phyloP scores from a whole-genome alignment of 1,140 invertebrate genomes.

The Aphelinus atriplicis region DNA sequence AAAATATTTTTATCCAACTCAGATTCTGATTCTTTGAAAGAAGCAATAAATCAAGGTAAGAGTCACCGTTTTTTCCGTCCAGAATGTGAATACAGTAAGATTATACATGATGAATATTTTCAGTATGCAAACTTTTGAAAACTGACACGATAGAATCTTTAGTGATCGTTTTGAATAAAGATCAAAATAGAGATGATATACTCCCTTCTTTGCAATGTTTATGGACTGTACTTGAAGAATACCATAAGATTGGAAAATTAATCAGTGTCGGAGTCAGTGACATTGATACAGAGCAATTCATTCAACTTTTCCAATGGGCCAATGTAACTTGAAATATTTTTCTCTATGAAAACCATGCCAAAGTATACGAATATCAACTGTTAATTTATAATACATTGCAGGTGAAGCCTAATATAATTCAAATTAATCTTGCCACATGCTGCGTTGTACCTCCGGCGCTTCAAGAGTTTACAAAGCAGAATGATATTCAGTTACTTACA shows the following conservation, averaged over 20 bases:
- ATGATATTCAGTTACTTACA: slow-evolving; percentile 92
- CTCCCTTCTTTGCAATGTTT: slow-evolving; percentile 74
- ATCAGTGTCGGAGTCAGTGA: slow-evolving; percentile 87
- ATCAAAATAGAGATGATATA: slow-evolving; percentile 62
- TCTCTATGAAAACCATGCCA: neutral
- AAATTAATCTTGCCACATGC: slow-evolving; percentile 95
- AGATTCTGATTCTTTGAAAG: slow-evolving; percentile 59
- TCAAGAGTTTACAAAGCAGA: slow-evolving; percentile 87
- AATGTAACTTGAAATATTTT: slow-evolving; percentile 63
- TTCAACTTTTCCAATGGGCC: slow-evolving; percentile 81
- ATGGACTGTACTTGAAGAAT: slow-evolving; percentile 79
- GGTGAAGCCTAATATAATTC: slow-evolving; percentile 90
- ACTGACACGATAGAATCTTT: slow-evolving; percentile 78
- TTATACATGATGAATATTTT: slow-evolving; percentile 49
- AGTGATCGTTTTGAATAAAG: slow-evolving; percentile 75
- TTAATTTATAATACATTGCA: slow-evolving; percentile 52
- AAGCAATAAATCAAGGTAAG: slow-evolving; percentile 66
- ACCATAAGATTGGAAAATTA: slow-evolving; percentile 73
- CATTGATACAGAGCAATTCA: slow-evolving; percentile 83
- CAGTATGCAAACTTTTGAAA: slow-evolving; percentile 74
- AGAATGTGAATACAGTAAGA: neutral
- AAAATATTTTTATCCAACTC: slow-evolving; percentile 69
- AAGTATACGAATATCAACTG: neutral
- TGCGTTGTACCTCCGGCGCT: slow-evolving; percentile 94
- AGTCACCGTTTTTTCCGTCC: neutral